These are phyloP conservation scores for Drosophila histrio DNA, from an alignment of 2,888 invertebrate species.

Conservation along the genomic window DNA sequence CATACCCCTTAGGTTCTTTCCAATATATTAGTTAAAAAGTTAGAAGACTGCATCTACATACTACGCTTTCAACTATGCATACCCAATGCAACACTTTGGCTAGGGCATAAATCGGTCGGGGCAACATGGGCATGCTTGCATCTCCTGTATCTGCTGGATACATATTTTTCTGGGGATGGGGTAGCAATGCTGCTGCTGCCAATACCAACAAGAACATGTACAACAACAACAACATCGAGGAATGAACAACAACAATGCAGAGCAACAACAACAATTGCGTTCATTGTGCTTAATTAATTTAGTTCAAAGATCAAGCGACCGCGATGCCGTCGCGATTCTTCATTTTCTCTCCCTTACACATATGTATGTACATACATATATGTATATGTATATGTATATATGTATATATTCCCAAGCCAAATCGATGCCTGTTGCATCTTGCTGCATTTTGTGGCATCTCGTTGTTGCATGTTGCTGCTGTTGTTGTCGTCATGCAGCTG, in stretches of 20 bases:
- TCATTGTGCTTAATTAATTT: constrained; percentile 84
- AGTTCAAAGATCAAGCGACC: constrained; percentile 83
- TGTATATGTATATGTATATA: background rate
- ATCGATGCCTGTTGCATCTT: constrained; percentile 33
- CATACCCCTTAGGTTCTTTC: too few relatives aligned
- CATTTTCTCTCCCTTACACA: constrained; percentile 5
- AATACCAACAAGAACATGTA: constrained; percentile 11
- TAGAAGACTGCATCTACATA: too few relatives aligned
- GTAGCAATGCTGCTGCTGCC: constrained; percentile 1
- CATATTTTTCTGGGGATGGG: background rate
- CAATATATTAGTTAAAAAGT: too few relatives aligned
- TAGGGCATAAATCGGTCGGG: constrained; percentile 1
- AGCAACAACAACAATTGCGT: constrained; percentile 81
- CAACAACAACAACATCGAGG: background rate
- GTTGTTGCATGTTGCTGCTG: constrained; percentile 23
- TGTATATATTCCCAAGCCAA: constrained; percentile 9
- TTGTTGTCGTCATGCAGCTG: constrained; percentile 46
- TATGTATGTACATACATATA: background rate
- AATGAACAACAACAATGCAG: constrained; percentile 5
- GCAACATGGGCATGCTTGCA: background rate
- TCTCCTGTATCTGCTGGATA: background rate
- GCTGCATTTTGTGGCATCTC: constrained; percentile 10
- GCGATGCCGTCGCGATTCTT: constrained; percentile 72
- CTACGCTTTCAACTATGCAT: too few relatives aligned
- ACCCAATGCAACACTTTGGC: background rate